Evolutionary conservation across 2,113 vertebrate genomes (phyloP).

Genomic region (Salvelinus fontinalis): DNA sequence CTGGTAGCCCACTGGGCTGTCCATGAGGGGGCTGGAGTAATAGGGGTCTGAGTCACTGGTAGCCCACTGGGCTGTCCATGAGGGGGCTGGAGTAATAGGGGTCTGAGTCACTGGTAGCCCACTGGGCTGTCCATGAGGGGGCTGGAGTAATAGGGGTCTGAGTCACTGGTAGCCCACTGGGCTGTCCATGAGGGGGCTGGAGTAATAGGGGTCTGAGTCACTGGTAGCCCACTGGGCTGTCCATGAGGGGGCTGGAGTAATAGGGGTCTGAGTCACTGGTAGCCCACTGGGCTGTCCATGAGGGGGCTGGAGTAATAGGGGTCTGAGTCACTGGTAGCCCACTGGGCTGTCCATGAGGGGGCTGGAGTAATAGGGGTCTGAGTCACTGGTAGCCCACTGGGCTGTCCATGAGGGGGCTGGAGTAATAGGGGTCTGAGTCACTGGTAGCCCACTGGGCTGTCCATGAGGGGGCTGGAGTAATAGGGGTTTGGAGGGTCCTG

Average conservation of each 20-base stretch:
- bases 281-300: constrained; percentile 78
- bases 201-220: constrained; percentile 67
- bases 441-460: constrained; percentile 80
- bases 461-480: constrained; percentile 77
- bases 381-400: constrained; percentile 78
- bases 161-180: constrained; percentile 78
- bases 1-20: constrained; percentile 80
- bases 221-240: constrained; percentile 80
- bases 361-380: constrained; percentile 70
- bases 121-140: too few species aligned
- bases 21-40: constrained; percentile 77
- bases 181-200: constrained; percentile 79
- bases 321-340: constrained; percentile 74
- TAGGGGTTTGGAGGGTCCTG: constrained; percentile 75
- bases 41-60: constrained; percentile 73
- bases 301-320: constrained; percentile 75
- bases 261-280: constrained; percentile 73
- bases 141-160: constrained; percentile 71
- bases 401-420: constrained; percentile 79
- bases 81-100: too few species aligned
- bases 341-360: constrained; percentile 78
- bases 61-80: constrained; percentile 78
- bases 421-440: constrained; percentile 72
- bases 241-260: constrained; percentile 77
- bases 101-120: too few species aligned